Evolutionary conservation across 2,113 vertebrate genomes (phyloP).

Genomic region (Condylura cristata): DNA sequence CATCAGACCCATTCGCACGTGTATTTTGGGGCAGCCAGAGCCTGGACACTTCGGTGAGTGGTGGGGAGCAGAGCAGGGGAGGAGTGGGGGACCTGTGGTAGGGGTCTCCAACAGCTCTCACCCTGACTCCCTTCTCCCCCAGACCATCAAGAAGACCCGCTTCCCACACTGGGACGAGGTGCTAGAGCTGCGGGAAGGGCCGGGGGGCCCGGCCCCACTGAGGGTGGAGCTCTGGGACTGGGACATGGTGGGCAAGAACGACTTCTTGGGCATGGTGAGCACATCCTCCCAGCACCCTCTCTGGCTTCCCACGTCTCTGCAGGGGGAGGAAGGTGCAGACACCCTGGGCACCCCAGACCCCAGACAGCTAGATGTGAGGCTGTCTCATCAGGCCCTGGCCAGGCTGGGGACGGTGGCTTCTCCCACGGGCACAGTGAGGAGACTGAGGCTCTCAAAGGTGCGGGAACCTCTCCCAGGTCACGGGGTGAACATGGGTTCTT

Average conservation of each 20-base stretch:
- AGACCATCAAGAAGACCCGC: constrained; percentile 95
- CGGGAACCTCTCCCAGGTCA: background rate
- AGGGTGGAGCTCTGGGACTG: constrained; percentile 95
- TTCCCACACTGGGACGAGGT: constrained; percentile 94
- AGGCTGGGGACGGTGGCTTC: background rate
- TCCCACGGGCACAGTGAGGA: accelerated
- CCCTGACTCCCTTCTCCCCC: background rate
- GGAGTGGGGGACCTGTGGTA: accelerated
- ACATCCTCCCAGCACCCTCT: background rate
- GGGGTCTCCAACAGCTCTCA: background rate
- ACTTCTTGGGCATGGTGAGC: constrained; percentile 93
- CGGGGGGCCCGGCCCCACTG: constrained; percentile 67
- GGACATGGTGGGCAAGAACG: constrained; percentile 97
- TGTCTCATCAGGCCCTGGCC: background rate
- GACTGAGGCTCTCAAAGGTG: background rate
- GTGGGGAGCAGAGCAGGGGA: background rate
- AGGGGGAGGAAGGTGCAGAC: background rate
- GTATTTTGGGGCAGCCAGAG: constrained; percentile 91
- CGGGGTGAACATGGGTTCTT: background rate
- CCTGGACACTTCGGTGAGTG: constrained; percentile 92
- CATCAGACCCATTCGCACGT: constrained; percentile 93
- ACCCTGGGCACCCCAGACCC: background rate
- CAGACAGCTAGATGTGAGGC: background rate
- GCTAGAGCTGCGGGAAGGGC: constrained; percentile 86
- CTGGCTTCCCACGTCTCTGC: background rate